Base-by-base conservation (phyloP, 1,140 invertebrate genomes). In the Drosophila bocqueti region DNA sequence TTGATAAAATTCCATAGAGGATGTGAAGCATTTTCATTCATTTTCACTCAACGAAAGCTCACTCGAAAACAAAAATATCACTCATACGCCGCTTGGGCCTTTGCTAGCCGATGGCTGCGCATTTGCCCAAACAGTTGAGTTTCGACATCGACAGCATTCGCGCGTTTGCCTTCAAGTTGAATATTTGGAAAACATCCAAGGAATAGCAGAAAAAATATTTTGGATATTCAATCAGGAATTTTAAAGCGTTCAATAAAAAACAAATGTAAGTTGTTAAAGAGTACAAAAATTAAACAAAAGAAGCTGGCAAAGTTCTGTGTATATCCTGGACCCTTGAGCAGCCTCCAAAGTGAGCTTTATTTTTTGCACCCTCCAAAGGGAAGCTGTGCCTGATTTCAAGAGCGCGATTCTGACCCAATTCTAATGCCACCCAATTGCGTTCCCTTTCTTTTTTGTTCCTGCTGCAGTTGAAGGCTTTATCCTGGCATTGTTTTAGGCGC, bases 61-160 rank as follows among this genome's bases (percentile, higher is more conserved):
- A 69, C 74, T 69, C 69, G 36, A 62, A 59, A 45, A 40, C 75
- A 26, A 57, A 46, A 87, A 87, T 64, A 87, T 89, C 81, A 83
- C 83, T 89, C 83, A 87, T 87, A 89, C 83, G 83, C 80, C 76
- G 83, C 83, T 76, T 89, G 85, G 66, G 77, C 81, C 72, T 58
- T 55, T 50, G 82, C 63, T 86, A 69, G 78, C 52, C 59, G 68
- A 42, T 54, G 63, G 52, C 84, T 87, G 84, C 81, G 84, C 84
- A 83, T 72, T 81, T 81, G 74, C 54, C 81, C 81, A 89, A 89
- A 90, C 85, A 89, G 84, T 89, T 81, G 85, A 90, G 81, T 90
- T 45, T 81, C 69, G 63, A 84, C 84, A 90, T 54, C 52, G 73
- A 65, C 81, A 69, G 78, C 60, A 81, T 83, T 59, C 83, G 79